Percentiles rank a stretch among this genome's conserved stretches.
Evolutionary conservation across 2,888 invertebrate species (phyloP).

Genomic region (Dorcus parallelipipedus): DNA sequence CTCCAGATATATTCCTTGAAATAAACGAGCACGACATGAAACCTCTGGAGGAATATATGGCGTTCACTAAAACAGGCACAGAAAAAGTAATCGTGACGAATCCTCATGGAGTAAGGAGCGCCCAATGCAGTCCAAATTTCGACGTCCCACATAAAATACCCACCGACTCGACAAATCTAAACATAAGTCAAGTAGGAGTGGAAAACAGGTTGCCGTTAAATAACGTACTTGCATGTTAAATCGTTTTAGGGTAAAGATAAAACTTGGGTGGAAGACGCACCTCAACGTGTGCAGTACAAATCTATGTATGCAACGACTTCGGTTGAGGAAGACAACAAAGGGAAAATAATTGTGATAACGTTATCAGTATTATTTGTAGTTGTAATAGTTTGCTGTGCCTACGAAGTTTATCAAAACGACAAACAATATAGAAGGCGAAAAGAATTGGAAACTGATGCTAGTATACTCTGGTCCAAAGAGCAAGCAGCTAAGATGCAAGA

Average conservation of each 20-base stretch:
- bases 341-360: slow-evolving; percentile 75
- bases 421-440: slow-evolving; percentile 68
- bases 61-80: slow-evolving; percentile 80
- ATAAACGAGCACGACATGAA: slow-evolving; percentile 86
- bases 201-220: neutral
- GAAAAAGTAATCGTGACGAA: slow-evolving; percentile 85
- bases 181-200: slow-evolving; percentile 56
- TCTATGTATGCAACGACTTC: slow-evolving; percentile 71
- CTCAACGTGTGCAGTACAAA: slow-evolving; percentile 70
- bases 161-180: slow-evolving; percentile 55
- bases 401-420: slow-evolving; percentile 75
- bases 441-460: slow-evolving; percentile 74
- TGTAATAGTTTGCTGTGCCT: slow-evolving; percentile 63
- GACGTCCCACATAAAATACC: slow-evolving; percentile 59
- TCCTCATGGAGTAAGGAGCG: slow-evolving; percentile 80
- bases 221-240: neutral
- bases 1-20: slow-evolving; percentile 79
- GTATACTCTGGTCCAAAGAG: slow-evolving; percentile 69
- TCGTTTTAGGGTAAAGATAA: slow-evolving; percentile 65
- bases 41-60: slow-evolving; percentile 87
- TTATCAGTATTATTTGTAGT: slow-evolving; percentile 72
- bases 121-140: slow-evolving; percentile 80
- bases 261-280: slow-evolving; percentile 83
- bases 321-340: slow-evolving; percentile 73
- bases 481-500: slow-evolving; percentile 59